Evolutionary conservation across 2,113 vertebrate genomes (phyloP), one percentile per base, ranked within the genome.

Genomic region (Forbesichthys papilliferus): DNA sequence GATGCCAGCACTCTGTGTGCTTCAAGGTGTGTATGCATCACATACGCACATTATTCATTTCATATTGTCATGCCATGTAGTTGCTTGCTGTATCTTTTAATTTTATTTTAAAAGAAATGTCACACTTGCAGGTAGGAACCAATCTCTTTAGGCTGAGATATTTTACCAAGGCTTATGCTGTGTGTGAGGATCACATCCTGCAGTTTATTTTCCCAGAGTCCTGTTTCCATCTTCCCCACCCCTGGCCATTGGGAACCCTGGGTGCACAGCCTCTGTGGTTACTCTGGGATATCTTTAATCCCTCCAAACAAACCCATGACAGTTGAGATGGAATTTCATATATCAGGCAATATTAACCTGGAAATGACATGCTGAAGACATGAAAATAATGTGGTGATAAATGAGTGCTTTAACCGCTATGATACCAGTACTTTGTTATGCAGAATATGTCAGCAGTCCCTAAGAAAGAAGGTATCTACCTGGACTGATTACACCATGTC

Each of bases 151-250:
- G 90, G 90, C 91, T 87, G 65, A 65, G 75, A 64, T 64, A 78
- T 83, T 12, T 81, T 75, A 82, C 84, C 77, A 69, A 68, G 74
- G 84, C 90, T 90, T 87, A 75, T 83, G 77, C 85, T 80, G 80
- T 79, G 88, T 83, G 73, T 79, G 82, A 67, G 79, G 84, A 89
- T 89, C 65, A 79, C 81, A 84, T 79, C 71, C 77, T 73, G 78
- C 65, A 66, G 82, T 87, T 92, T 92, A 90, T 92, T 91, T 92
- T 91, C 87, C 87, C 88, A 91, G 88, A 69, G 74, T 78, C 72
- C 81, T 77, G 81, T 86, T 77, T 76, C 74, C 66, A 74, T 81
- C 79, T 77, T 79, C 75, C 70, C 80, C 74, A 75, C 73, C 77
- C 80, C 71, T 66, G 77, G 75, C 84, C 78, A 84, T 76, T 81